Percentiles rank a stretch among this genome's conserved stretches.
phyloP scores from a whole-genome alignment of 2,797 vertebrate genomes.

The Acipenser transmontanus region DNA sequence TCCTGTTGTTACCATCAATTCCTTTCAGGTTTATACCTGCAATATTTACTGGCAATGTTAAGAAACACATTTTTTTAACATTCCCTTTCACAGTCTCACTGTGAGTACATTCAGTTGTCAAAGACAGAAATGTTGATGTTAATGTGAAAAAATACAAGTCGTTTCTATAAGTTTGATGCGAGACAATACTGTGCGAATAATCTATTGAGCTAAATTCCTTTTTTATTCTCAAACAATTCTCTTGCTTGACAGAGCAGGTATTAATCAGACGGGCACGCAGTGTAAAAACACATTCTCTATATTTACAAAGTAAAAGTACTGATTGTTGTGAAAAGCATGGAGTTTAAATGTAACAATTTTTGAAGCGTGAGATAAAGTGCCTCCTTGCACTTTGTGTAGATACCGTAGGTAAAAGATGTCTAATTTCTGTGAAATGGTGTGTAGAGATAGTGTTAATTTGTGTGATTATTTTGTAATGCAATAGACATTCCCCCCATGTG shows the following conservation, averaged over 20 bases:
- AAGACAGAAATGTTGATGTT: conserved; percentile 25
- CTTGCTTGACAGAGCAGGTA: conserved; percentile 44
- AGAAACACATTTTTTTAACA: no score
- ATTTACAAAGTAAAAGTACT: conserved; percentile 38
- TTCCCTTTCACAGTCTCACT: neutral
- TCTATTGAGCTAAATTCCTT: conserved; percentile 11
- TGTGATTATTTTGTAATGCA: conserved; percentile 62
- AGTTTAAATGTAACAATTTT: conserved; percentile 61
- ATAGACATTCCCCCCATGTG: conserved; percentile 53
- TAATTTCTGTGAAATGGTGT: conserved; percentile 70
- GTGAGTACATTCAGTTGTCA: conserved; percentile 26
- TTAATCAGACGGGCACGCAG: conserved; percentile 53
- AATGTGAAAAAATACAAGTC: conserved; percentile 25
- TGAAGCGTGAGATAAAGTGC: conserved; percentile 86
- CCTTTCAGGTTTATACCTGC: conserved; percentile 17
- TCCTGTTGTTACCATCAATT: conserved; percentile 32
- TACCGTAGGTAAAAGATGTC: conserved; percentile 74
- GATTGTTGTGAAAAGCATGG: conserved; percentile 64
- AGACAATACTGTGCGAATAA: no score
- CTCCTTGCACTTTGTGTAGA: conserved; percentile 84
- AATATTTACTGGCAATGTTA: conserved; percentile 28
- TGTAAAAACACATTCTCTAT: conserved; percentile 52
- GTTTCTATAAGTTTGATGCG: no score
- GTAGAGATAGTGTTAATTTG: conserved; percentile 62
- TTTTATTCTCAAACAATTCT: conserved; percentile 41